Conservation (phyloP, 2,797 vertebrate species). For the Eulemur mongoz region DNA sequence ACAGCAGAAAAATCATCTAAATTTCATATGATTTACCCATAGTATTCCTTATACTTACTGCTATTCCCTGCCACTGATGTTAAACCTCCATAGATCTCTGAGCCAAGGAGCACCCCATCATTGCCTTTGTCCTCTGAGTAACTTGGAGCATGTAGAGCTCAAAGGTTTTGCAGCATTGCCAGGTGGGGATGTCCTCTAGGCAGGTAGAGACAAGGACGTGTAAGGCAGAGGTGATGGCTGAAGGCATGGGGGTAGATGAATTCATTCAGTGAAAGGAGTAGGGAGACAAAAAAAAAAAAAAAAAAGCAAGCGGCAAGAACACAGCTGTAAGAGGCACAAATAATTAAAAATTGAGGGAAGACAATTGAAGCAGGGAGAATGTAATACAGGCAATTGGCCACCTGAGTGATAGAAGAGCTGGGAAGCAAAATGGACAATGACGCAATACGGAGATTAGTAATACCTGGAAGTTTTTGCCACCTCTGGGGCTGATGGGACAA, state of each 20-base stretch:
- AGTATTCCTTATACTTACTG: neutral
- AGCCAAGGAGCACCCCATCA: neutral
- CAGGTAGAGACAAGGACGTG: neutral
- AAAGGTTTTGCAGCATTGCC: neutral
- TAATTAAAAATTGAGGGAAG: neutral
- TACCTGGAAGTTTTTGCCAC: neutral
- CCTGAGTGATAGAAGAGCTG: neutral
- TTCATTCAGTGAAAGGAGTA: neutral
- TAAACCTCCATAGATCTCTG: neutral
- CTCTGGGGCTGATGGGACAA: neutral
- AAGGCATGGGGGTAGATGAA: neutral
- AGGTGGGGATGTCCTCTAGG: neutral
- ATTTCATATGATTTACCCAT: neutral
- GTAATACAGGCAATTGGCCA: neutral
- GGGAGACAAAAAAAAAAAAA: neutral
- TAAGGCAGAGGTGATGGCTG: neutral
- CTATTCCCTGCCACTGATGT: neutral
- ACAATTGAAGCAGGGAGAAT: neutral
- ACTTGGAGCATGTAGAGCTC: neutral
- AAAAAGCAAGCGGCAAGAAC: neutral
- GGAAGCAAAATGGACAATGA: neutral
- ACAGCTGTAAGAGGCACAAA: neutral
- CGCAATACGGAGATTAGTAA: neutral
- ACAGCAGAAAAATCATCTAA: neutral
- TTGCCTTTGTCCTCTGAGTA: neutral